phyloP scores from a whole-genome alignment of 2,113 vertebrate species.

The Spilogale gracilis region DNA sequence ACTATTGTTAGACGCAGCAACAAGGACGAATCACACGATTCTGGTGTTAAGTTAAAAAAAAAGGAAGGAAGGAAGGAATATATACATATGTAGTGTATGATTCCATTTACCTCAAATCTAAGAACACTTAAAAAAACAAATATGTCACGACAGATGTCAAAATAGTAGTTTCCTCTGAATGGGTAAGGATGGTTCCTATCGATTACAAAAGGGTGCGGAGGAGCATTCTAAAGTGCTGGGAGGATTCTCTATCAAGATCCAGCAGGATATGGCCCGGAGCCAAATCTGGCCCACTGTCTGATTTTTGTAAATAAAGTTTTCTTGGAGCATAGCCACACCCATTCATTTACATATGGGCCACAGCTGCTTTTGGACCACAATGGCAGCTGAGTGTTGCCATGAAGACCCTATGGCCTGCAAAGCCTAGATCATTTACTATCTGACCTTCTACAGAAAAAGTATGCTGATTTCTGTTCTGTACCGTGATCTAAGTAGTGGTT shows the following conservation, averaged over 20 bases:
- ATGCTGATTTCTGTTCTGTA: background rate
- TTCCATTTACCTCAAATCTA: background rate
- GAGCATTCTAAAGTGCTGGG: background rate
- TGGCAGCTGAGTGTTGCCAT: background rate
- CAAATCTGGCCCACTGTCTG: background rate
- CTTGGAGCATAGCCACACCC: background rate
- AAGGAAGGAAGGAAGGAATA: background rate
- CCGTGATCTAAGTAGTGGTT: background rate
- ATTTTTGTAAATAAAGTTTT: constrained; percentile 36
- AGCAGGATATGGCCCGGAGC: background rate
- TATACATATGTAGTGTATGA: background rate
- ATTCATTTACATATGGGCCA: background rate
- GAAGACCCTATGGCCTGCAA: background rate
- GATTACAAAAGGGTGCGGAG: background rate
- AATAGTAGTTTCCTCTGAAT: background rate
- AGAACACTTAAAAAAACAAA: background rate
- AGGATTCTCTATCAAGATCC: background rate
- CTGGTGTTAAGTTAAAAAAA: background rate
- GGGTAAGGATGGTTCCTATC: background rate
- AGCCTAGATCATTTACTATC: background rate
- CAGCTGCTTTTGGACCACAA: background rate
- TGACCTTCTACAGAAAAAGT: background rate
- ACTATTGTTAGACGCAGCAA: background rate
- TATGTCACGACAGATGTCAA: background rate
- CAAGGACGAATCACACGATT: background rate